Base-by-base conservation (phyloP, 2,113 vertebrate species). In the Catagonus wagneri region DNA sequence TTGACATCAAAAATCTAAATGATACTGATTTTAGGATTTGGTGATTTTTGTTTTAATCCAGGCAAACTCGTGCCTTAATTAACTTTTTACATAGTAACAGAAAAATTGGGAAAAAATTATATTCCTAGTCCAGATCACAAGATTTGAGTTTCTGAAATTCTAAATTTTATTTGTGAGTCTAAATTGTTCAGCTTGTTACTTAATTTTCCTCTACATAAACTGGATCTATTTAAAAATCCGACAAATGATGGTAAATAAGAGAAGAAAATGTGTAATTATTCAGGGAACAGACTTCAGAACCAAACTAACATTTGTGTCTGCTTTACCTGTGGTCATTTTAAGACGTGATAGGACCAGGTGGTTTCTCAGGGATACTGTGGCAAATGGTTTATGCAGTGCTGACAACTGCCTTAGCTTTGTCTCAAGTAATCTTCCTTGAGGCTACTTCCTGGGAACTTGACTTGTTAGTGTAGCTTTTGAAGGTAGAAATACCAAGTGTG, bases 1-100 rank as follows among this genome's bases (percentile, higher is more conserved):
- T 98, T 97, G 96, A 97, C 95, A 97, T 92, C 93, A 74, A 61
- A 68, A 96, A 2, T 81, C 83, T 93, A 96, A 95, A 96, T 95
- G 95, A 96, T 96, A 95, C 90, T 96, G 95, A 96, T 95, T 97
- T 97, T 95, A 96, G 83, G 94, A 83, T 50, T 92, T 95, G 85
- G 22, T 72, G 61, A 92, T 69, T 83, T 85, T 85, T 68, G 75
- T 25, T 72, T 84, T 97, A 97, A 83, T 87, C 17, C 50, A 65
- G 87, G 54, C 61, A 97, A 89, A 96, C 36, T 91, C 85, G 90
- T 96, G 79, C 69, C 96, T 97, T 90, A 91, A 75, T 96, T 98
- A 97, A 97, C 95, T 85, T 87, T 92, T 96, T 96, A 66, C 17
- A 85, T 20, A 92, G 71, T 79, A 63, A 85, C 52, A 94, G 94